phyloP scores from a whole-genome alignment of 2,888 invertebrate genomes.

The Andrena bicolor region DNA sequence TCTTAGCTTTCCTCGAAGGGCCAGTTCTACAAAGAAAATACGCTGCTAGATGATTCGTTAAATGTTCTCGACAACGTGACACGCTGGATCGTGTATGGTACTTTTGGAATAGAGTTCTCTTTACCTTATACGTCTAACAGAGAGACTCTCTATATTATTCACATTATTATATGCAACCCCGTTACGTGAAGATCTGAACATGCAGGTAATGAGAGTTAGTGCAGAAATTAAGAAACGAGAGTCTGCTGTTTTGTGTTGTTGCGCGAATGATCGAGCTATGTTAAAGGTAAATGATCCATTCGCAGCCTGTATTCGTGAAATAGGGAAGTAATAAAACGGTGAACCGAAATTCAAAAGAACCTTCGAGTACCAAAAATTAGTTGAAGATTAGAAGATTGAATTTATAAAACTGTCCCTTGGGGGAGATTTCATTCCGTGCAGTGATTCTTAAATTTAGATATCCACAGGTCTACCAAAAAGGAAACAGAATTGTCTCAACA shows the following conservation, averaged over 20 bases:
- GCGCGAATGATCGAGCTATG: constrained; percentile 21
- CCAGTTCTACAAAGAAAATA: constrained; percentile 82
- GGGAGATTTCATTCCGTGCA: constrained; percentile 82
- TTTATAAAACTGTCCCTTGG: constrained; percentile 84
- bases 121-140: constrained; percentile 35
- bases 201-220: constrained; percentile 64
- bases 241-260: constrained; percentile 11
- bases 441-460: constrained; percentile 82
- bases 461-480: constrained; percentile 77
- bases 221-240: constrained; percentile 51
- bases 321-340: constrained; percentile 66
- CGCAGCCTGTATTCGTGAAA: constrained; percentile 71
- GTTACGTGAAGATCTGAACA: constrained; percentile 53
- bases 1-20: constrained; percentile 83
- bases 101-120: constrained; percentile 24
- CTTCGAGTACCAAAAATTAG: constrained; percentile 59
- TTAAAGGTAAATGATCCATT: constrained; percentile 57
- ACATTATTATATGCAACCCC: constrained; percentile 41
- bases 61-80: constrained; percentile 44
- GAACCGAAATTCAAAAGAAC: constrained; percentile 73
- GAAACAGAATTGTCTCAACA: constrained; percentile 65
- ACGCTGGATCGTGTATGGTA: constrained; percentile 67
- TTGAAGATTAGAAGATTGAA: constrained; percentile 63
- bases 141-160: constrained; percentile 27
- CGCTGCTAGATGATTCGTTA: constrained; percentile 54